Conservation (phyloP, 2,113 vertebrate species). For the Zeus faber region DNA sequence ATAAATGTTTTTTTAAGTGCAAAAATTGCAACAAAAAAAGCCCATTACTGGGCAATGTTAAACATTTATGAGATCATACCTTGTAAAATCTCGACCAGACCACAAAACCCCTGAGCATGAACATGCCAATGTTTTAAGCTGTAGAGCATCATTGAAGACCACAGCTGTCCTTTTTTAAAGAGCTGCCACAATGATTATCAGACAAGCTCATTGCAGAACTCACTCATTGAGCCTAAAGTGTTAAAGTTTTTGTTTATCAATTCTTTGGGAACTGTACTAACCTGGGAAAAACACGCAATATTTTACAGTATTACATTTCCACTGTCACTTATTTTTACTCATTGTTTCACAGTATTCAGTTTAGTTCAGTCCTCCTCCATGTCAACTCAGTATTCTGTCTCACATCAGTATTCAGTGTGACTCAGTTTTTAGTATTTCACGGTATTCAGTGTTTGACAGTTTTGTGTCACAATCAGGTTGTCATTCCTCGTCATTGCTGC, state of each 20-base stretch:
- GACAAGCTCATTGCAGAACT: no score
- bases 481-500: no score
- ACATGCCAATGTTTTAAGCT: neutral
- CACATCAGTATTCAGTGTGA: no score
- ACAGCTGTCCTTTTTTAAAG: neutral
- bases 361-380: no score
- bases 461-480: no score
- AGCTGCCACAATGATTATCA: no score
- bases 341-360: no score
- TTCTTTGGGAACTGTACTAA: conserved; percentile 2
- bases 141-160: neutral
- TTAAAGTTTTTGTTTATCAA: neutral
- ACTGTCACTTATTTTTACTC: neutral
- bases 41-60: neutral
- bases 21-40: neutral
- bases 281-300: neutral
- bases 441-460: no score
- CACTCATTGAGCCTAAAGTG: conserved; percentile 1
- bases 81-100: neutral
- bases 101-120: neutral
- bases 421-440: no score
- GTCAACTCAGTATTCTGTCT: no score
- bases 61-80: neutral
- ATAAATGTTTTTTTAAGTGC: conserved; percentile 1
- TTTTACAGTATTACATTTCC: neutral